phyloP scores from a whole-genome alignment of 2,113 vertebrate species.

The Zootoca vivipara region DNA sequence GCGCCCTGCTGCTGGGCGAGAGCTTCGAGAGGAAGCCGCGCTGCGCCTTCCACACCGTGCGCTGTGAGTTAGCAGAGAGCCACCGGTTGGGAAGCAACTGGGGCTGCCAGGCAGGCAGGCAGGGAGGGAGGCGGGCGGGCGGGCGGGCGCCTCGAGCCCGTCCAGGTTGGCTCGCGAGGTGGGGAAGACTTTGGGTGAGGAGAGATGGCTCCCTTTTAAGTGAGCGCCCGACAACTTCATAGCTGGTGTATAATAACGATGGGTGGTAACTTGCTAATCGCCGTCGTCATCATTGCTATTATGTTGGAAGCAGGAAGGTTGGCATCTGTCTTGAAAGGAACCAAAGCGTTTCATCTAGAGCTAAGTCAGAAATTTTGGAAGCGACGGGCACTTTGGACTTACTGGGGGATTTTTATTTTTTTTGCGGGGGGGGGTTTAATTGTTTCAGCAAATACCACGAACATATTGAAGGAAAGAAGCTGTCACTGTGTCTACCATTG shows the following conservation, averaged over 20 bases:
- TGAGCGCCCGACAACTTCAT: too few species aligned
- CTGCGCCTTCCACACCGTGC: slow-evolving; percentile 92
- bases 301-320: too few species aligned
- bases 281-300: too few species aligned
- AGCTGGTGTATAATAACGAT: too few species aligned
- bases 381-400: not conserved
- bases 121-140: too few species aligned
- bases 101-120: not conserved
- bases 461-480: not conserved
- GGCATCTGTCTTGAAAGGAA: not conserved
- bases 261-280: too few species aligned
- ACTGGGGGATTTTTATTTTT: too few species aligned
- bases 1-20: slow-evolving; percentile 89
- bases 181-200: too few species aligned
- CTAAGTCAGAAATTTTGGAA: not conserved
- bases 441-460: too few species aligned
- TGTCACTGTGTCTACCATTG: not conserved
- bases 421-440: too few species aligned
- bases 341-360: not conserved
- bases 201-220: not conserved
- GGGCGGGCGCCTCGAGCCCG: not conserved
- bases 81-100: not conserved
- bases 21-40: slow-evolving; percentile 92
- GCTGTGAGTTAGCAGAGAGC: slow-evolving; percentile 84
- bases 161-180: not conserved